Base-by-base conservation (phyloP, 2,113 vertebrate genomes). In the Hymenochirus boettgeri region DNA sequence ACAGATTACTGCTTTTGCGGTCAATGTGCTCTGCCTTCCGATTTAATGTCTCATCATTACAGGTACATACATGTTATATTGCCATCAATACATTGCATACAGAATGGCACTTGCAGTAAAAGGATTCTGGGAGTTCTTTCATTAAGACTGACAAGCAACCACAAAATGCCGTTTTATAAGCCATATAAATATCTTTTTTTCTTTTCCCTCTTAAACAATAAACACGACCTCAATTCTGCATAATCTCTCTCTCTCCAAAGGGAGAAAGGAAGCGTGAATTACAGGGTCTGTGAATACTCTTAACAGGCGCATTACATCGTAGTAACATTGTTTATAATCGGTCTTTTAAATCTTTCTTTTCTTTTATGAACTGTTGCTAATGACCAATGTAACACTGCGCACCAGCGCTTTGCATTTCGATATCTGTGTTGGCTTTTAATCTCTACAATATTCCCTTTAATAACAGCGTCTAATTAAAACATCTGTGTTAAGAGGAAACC, bases 361-460 rank as follows among this genome's bases (percentile, higher is more conserved):
- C 57, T 69, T 69, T 69, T 69, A 60, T 60, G 57, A 69, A 69
- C 47, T 60, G 65, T 69, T 69, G 65, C 65, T 69, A 69, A 69
- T 69, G 65, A 60, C 56, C 57, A 53, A 25, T 51, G 65, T 69
- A 53, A 69, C 65, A 69, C 65, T 69, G 47, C 22, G 56, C 22
- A 57, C 65, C 29, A 60, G 57, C 47, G 24, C 60, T 60, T 67
- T 53, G 42, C 56, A 53, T 51, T 53, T 48, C 22, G 53, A 69
- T 59, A 58, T 66, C 57, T 46, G 56, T n/a, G 65, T 60, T 60
- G 65, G 65, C 57, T 60, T 69, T 69, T 69, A 59, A 60, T 69
- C 65, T 69, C 33, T 69, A 53, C 65, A 69, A 69, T 69, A 52
- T 69, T 60, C 65, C 56, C 65, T 60, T 69, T 69, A 60, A 60